Conservation (phyloP, 2,113 vertebrate species). For the Symphodus melops region DNA sequence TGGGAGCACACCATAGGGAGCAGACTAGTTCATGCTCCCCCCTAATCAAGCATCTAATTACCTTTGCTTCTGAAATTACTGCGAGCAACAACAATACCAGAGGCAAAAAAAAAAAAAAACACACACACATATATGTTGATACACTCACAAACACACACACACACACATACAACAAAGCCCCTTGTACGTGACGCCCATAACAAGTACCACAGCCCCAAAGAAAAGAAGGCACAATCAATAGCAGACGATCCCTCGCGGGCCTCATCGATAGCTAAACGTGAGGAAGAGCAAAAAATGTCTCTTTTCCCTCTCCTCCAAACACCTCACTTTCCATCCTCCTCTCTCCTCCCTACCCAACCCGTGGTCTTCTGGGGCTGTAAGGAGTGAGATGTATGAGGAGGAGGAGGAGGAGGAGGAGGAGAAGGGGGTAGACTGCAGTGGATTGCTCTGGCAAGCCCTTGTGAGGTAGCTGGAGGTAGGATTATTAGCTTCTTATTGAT, state of each 20-base stretch:
- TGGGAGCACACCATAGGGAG: conserved; percentile 19
- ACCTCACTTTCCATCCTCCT: conserved; percentile 50
- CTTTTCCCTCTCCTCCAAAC: conserved; percentile 49
- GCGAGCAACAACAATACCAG: conserved; percentile 35
- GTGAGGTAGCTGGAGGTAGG: conserved; percentile 74
- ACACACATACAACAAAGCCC: conserved; percentile 42
- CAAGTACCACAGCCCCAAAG: conserved; percentile 69
- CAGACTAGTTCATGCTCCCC: conserved; percentile 36
- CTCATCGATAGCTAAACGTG: conserved; percentile 80
- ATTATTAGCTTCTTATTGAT: conserved; percentile 83
- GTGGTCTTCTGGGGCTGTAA: conserved; percentile 64
- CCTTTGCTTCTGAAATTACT: conserved; percentile 49
- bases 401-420: conserved; percentile 61
- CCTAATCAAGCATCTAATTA: conserved; percentile 68
- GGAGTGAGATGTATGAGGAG: conserved; percentile 63
- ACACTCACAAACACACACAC: conserved; percentile 17
- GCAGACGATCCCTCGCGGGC: conserved; percentile 76
- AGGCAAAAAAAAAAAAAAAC: not conserved
- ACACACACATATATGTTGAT: conserved; percentile 4
- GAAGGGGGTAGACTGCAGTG: conserved; percentile 71
- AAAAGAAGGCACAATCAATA: conserved; percentile 79
- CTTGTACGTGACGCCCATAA: conserved; percentile 74
- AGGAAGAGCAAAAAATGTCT: conserved; percentile 71
- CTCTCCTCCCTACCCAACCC: conserved; percentile 47
- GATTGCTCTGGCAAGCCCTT: conserved; percentile 65